Conservation (phyloP, 1,140 invertebrate species). For the Trichonephila inaurata region DNA sequence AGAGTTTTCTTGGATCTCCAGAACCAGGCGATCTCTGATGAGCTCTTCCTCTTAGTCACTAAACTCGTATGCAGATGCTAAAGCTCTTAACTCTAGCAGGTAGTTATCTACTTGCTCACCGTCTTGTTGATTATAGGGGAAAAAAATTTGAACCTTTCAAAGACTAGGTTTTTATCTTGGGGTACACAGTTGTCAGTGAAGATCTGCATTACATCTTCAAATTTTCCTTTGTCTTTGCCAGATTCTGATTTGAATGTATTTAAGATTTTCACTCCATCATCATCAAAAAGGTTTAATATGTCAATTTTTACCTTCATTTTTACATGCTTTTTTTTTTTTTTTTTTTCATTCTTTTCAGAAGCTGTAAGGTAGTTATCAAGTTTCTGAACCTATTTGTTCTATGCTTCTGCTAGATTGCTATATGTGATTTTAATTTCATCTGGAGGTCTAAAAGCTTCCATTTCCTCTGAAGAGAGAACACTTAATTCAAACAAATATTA, state of each 20-base stretch:
- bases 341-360: conserved; percentile 44
- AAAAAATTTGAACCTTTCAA: conserved; percentile 40
- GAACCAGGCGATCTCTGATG: conserved; percentile 32
- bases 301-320: neutral
- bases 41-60: conserved; percentile 26
- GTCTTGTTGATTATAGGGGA: neutral
- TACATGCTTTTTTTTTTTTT: neutral
- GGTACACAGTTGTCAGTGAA: conserved; percentile 19
- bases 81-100: neutral
- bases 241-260: conserved; percentile 31
- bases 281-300: neutral
- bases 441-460: conserved; percentile 19
- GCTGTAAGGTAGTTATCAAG: conserved; percentile 18
- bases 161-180: neutral
- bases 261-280: conserved; percentile 40
- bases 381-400: conserved; percentile 15
- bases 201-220: neutral
- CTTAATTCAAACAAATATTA: too few relatives aligned
- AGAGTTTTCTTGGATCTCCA: neutral
- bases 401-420: conserved; percentile 12
- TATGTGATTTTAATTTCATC: conserved; percentile 8
- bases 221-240: conserved; percentile 17
- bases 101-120: neutral
- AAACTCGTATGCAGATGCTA: conserved; percentile 18
- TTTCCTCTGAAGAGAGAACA: neutral